Conservation (phyloP, 1,140 invertebrate species). For the Periplaneta americana region DNA sequence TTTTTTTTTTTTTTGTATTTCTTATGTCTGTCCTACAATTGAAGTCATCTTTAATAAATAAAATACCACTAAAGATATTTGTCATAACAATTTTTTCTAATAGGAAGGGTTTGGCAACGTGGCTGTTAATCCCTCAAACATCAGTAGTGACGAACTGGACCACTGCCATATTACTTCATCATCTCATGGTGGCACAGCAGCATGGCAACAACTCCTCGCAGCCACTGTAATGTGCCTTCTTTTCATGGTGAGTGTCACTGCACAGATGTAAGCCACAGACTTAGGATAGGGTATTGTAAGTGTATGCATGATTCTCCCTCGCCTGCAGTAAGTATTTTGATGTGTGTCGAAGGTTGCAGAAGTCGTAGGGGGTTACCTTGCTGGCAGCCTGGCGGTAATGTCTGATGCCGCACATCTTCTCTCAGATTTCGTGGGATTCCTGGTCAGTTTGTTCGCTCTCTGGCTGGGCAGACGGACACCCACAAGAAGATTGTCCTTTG, state of each 20-base stretch:
- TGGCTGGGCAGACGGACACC: constrained; percentile 58
- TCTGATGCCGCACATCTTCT: constrained; percentile 80
- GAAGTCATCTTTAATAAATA: too few species aligned
- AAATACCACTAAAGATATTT: too few species aligned
- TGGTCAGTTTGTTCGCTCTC: constrained; percentile 70
- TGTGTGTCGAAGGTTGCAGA: constrained; percentile 56
- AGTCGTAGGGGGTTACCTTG: constrained; percentile 68
- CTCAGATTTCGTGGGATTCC: constrained; percentile 76
- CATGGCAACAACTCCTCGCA: constrained; percentile 41
- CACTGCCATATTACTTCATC: constrained; percentile 7
- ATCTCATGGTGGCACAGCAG: background rate
- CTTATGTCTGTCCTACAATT: too few species aligned
- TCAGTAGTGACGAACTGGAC: background rate
- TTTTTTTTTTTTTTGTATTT: too few species aligned
- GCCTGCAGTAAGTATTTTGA: too few species aligned
- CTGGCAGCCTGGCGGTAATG: constrained; percentile 76
- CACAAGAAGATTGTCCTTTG: constrained; percentile 68
- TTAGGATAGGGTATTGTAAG: background rate
- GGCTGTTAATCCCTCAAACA: background rate
- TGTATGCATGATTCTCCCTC: too few species aligned
- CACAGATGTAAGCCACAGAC: background rate
- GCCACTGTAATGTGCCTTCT: constrained; percentile 53
- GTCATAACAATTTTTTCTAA: too few species aligned
- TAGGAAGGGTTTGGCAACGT: background rate
- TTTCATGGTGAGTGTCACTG: constrained; percentile 51